A percentile compares a stretch with the other conserved stretches of the same genome.
phyloP scores from a whole-genome alignment of 2,888 invertebrate species.

The Graphium colonna region DNA sequence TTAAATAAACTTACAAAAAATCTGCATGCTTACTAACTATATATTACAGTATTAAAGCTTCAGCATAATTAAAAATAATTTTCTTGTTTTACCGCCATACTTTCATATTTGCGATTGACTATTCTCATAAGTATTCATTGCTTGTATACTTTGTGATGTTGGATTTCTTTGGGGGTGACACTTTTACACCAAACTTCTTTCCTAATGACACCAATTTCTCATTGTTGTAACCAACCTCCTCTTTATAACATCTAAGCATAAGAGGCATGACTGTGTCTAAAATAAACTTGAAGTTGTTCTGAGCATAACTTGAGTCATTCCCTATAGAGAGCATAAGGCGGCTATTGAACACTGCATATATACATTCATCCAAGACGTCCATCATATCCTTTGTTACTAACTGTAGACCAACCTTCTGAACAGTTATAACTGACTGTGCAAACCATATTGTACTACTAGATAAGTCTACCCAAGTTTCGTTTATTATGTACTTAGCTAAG shows the following conservation, averaged over 20 bases:
- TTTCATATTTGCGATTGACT: constrained; percentile 38
- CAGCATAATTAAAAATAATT: constrained; percentile 72
- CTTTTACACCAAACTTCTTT: constrained; percentile 75
- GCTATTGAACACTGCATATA: constrained; percentile 86
- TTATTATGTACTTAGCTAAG: constrained; percentile 82
- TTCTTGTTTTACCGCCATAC: constrained; percentile 48
- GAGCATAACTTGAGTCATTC: constrained; percentile 67
- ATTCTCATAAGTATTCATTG: constrained; percentile 81
- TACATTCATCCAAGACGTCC: constrained; percentile 85
- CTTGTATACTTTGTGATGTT: constrained; percentile 85
- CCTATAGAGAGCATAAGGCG: constrained; percentile 82
- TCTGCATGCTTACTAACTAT: constrained; percentile 74
- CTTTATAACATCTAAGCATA: constrained; percentile 81
- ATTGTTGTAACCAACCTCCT: constrained; percentile 81
- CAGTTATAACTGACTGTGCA: constrained; percentile 85
- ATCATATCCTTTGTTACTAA: constrained; percentile 88
- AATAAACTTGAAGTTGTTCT: constrained; percentile 86
- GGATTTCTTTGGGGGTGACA: constrained; percentile 78
- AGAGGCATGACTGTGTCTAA: constrained; percentile 83
- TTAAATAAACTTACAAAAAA: constrained; percentile 76
- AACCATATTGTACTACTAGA: constrained; percentile 91
- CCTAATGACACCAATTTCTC: constrained; percentile 71
- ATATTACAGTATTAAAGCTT: constrained; percentile 78
- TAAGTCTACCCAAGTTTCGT: constrained; percentile 84
- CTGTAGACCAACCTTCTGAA: constrained; percentile 88